phyloP scores from a whole-genome alignment of 2,797 vertebrate genomes.

The Numenius phaeopus region DNA sequence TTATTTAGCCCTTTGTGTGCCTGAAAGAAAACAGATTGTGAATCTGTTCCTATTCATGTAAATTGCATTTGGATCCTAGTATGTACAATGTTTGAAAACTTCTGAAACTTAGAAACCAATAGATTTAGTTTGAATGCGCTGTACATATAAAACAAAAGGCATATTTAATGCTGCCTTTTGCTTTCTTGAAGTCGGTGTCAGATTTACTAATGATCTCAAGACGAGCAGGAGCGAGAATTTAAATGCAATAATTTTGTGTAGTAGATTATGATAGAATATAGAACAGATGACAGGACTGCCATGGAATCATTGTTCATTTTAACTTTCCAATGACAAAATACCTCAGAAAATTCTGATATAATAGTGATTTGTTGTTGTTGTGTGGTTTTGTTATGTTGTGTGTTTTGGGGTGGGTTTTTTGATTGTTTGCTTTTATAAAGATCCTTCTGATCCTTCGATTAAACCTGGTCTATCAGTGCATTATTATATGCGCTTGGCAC shows the following conservation, averaged over 20 bases:
- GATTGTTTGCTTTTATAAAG: neutral
- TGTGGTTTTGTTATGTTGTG: neutral
- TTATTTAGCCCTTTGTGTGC: neutral
- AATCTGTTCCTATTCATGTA: neutral
- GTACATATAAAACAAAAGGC: neutral
- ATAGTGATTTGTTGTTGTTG: neutral
- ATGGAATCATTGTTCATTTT: neutral
- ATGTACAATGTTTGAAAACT: neutral
- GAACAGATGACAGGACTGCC: neutral
- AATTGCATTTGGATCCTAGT: neutral
- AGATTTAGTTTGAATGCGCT: neutral
- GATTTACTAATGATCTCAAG: neutral
- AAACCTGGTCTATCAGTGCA: neutral
- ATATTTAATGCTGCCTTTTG: neutral
- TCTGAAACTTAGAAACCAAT: neutral
- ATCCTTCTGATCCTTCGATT: slow-evolving; percentile 40
- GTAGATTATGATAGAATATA: neutral
- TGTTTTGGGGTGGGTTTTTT: too few relatives aligned
- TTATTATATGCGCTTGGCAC: slow-evolving; percentile 31
- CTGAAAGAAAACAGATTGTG: neutral
- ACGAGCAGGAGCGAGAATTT: neutral
- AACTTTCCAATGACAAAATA: neutral
- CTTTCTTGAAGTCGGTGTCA: neutral
- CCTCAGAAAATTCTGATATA: neutral
- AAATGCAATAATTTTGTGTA: neutral